Conservation (phyloP, 2,888 invertebrate genomes). For the Bombylius major region DNA sequence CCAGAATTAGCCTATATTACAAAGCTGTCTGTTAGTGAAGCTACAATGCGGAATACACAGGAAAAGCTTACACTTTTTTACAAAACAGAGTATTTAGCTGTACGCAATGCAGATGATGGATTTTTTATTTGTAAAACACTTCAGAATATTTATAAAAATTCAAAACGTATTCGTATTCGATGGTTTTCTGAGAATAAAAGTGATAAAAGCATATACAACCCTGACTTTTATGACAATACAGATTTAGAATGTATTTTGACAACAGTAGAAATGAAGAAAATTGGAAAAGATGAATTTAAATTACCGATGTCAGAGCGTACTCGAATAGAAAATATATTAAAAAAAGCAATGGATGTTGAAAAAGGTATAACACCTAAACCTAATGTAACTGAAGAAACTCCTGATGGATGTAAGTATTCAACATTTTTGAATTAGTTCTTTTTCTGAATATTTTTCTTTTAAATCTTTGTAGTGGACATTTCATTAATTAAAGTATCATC, state of each 20-base stretch:
- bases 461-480: conserved; percentile 55
- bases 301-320: conserved; percentile 61
- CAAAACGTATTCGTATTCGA: conserved; percentile 74
- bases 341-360: conserved; percentile 71
- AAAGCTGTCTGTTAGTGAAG: conserved; percentile 51
- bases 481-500: conserved; percentile 74
- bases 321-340: conserved; percentile 70
- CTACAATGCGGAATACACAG: conserved; percentile 45
- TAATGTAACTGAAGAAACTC: conserved; percentile 66
- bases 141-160: conserved; percentile 80
- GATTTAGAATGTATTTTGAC: conserved; percentile 86
- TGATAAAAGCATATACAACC: conserved; percentile 55
- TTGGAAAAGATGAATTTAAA: conserved; percentile 56
- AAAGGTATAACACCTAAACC: conserved; percentile 52
- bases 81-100: conserved; percentile 83
- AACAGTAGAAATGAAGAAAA: conserved; percentile 62
- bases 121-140: conserved; percentile 81
- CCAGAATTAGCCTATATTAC: conserved; percentile 66
- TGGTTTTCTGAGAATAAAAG: conserved; percentile 62
- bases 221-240: conserved; percentile 81
- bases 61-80: conserved; percentile 79
- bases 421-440: too few relatives aligned
- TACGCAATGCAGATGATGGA: conserved; percentile 77
- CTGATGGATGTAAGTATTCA: conserved; percentile 59
- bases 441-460: conserved; percentile 1